Base-by-base conservation (phyloP, 2,888 invertebrate genomes). In the Ferdinandea cuprea region DNA sequence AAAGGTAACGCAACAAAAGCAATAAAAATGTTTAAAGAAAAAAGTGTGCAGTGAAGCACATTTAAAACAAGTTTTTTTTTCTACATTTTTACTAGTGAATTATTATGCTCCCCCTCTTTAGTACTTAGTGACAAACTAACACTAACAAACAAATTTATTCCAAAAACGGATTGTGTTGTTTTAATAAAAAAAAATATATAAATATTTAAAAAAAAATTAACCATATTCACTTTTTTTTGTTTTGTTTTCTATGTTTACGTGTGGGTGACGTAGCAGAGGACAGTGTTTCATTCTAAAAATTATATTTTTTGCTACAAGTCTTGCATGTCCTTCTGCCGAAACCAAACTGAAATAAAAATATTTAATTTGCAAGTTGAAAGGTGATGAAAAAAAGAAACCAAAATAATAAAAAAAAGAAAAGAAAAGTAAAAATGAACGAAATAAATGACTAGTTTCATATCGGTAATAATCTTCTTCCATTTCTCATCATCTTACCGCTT, bases 311-410 rank as follows among this genome's bases (percentile, higher is more conserved):
- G 56, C 83, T 83, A 83, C 83, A 83, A 44, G 63, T 83, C 83
- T 83, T 83, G 83, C 83, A 83, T 68, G 72, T 77, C 63, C 77
- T 78, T 72, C 52, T 83, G 78, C 69, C 77, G 78, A 78, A 71
- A 83, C 83, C 83, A 48, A 83, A 83, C 83, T 83, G 83, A 72
- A 83, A 83, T 76, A 83, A 83, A 78, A 77, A 76, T 19, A 72
- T 73, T 65, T 68, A 68, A 68, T 21, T 56, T 66, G 77, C 77
- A 58, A 80, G n/a, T 69, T 69, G 54, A 40, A 52, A 32, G 35
- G 63, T 63, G 54, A 44, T 15, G 15, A 25, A 44, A 72, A 8
- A 61, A 59, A 63, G 9, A 32, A 50, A 52, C 32, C 11, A 54
- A 11, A 58, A 46, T 48, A 73, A 46, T n/a, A 42, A 42, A 40